These are phyloP conservation scores for Trachymyrmex septentrionalis DNA, from an alignment of 1,140 invertebrate genomes.

Conservation along the genomic window DNA sequence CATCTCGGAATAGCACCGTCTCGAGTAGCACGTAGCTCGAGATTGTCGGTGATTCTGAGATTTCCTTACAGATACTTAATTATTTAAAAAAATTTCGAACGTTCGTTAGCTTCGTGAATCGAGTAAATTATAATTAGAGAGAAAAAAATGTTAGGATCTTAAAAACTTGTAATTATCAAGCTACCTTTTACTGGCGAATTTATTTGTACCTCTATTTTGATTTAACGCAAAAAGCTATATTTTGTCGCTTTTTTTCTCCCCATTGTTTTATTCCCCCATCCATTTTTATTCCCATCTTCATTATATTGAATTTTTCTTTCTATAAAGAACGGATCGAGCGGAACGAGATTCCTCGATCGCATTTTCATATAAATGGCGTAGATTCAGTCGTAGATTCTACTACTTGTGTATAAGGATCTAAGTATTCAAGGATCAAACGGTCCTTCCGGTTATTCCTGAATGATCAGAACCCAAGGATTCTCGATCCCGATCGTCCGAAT, in stretches of 20 bases:
- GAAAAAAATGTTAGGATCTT: neutral
- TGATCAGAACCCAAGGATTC: slow-evolving; percentile 11
- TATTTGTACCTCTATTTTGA: neutral
- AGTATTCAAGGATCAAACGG: slow-evolving; percentile 51
- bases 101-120: neutral
- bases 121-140: neutral
- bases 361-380: slow-evolving; percentile 54
- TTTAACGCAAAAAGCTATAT: neutral
- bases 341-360: slow-evolving; percentile 66
- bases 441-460: slow-evolving; percentile 24
- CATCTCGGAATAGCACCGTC: neutral
- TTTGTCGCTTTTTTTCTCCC: neutral
- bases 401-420: slow-evolving; percentile 57
- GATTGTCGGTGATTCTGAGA: slow-evolving; percentile 7
- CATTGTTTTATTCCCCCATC: neutral
- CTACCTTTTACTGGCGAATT: too few relatives aligned
- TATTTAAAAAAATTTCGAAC: neutral
- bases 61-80: neutral
- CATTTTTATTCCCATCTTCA: neutral
- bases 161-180: neutral
- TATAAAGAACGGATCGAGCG: slow-evolving; percentile 36
- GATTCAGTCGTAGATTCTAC: slow-evolving; percentile 53
- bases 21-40: slow-evolving; percentile 7
- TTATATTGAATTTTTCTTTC: neutral
- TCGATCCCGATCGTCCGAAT: slow-evolving; percentile 15